These are phyloP conservation scores for Falco naumanni DNA, from an alignment of 2,797 vertebrate species.

Conservation along the genomic window DNA sequence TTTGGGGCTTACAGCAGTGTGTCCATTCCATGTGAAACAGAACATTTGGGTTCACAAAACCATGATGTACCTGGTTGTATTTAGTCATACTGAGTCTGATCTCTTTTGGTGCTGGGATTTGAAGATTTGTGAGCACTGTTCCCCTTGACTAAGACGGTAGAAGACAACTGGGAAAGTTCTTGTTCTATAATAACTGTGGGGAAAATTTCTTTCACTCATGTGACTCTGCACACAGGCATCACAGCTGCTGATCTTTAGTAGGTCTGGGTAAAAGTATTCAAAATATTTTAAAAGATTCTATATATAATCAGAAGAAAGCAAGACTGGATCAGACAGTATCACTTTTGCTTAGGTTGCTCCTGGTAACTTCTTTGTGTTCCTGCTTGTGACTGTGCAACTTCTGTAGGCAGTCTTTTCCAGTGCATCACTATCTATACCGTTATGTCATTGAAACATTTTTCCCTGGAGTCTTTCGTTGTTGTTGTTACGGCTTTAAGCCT, in stretches of 20 bases:
- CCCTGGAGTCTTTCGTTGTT: not conserved
- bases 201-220: not conserved
- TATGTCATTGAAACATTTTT: not conserved
- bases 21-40: not conserved
- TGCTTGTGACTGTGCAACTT: not conserved
- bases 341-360: not conserved
- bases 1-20: not conserved
- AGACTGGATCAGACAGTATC: not conserved
- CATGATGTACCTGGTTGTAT: fast-evolving
- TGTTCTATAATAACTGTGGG: fast-evolving
- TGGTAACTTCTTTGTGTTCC: not conserved
- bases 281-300: not conserved
- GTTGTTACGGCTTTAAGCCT: not conserved
- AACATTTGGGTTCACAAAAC: not conserved
- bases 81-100: not conserved
- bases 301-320: not conserved
- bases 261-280: not conserved
- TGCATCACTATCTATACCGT: not conserved
- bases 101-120: not conserved
- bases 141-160: not conserved
- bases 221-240: not conserved
- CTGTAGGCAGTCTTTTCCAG: not conserved
- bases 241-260: not conserved
- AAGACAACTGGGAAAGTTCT: not conserved
- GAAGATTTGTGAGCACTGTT: not conserved